These are phyloP conservation scores for Porphyrio hochstetteri DNA, from an alignment of 2,113 vertebrate species.

Conservation along the genomic window DNA sequence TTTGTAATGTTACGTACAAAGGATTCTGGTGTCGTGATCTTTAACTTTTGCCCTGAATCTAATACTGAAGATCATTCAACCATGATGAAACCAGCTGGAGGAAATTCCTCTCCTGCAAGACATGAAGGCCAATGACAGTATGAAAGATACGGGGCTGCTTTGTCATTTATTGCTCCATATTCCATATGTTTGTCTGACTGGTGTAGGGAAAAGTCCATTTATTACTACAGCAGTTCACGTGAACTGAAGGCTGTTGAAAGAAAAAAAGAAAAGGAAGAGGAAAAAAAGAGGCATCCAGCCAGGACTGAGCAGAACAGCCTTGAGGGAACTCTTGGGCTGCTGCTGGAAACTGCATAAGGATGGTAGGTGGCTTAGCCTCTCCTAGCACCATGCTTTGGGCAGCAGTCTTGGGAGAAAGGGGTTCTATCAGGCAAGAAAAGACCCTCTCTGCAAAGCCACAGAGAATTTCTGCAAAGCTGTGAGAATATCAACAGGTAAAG, in stretches of 20 bases:
- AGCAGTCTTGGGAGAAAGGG: neutral
- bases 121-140: neutral
- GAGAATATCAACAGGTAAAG: neutral
- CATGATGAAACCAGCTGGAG: slow-evolving; percentile 3
- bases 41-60: slow-evolving; percentile 37
- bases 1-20: neutral
- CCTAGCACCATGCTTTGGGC: neutral
- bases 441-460: neutral
- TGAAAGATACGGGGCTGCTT: slow-evolving; percentile 9
- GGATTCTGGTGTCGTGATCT: slow-evolving; percentile 15
- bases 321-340: neutral
- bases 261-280: neutral
- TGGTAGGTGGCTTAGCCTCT: neutral
- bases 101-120: slow-evolving; percentile 25
- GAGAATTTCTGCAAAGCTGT: neutral
- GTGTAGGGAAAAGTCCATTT: slow-evolving; percentile 1
- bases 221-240: neutral
- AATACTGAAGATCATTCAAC: slow-evolving; percentile 9
- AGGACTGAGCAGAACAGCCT: neutral
- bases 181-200: neutral
- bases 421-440: neutral
- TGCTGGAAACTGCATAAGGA: neutral
- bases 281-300: neutral
- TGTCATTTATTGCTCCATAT: slow-evolving; percentile 21
- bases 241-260: neutral